Evolutionary conservation across 2,113 vertebrate species (phyloP).

Genomic region (Nycticorax nycticorax): DNA sequence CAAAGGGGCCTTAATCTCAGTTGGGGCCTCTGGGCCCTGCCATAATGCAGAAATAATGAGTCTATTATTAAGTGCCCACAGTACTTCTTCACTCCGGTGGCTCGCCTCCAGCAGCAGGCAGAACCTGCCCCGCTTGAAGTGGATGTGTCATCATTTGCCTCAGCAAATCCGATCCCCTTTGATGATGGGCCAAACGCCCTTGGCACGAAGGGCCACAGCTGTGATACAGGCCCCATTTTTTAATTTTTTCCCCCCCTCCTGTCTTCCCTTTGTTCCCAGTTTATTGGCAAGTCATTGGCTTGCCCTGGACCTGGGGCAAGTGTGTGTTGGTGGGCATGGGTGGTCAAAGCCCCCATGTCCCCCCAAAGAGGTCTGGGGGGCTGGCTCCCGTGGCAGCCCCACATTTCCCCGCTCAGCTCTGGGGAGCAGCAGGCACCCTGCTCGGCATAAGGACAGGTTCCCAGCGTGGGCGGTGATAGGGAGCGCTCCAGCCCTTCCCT

Average conservation of each 20-base stretch:
- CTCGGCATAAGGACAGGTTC: neutral
- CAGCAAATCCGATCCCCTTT: slow-evolving; percentile 56
- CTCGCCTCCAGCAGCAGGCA: slow-evolving; percentile 63
- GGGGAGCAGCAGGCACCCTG: slow-evolving; percentile 17
- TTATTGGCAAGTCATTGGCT: neutral
- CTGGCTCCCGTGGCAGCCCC: fast-evolving
- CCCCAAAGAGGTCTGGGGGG: neutral
- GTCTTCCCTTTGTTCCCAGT: slow-evolving; percentile 44
- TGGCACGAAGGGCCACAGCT: slow-evolving; percentile 57
- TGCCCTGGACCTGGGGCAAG: neutral
- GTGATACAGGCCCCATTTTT: slow-evolving; percentile 43
- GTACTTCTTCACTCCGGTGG: slow-evolving; percentile 47
- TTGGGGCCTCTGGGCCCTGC: slow-evolving; percentile 60
- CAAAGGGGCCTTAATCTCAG: slow-evolving; percentile 56
- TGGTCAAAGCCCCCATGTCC: fast-evolving
- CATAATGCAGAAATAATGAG: slow-evolving; percentile 67
- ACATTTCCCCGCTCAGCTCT: neutral
- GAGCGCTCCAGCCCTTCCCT: slow-evolving; percentile 60
- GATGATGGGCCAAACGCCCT: slow-evolving; percentile 66
- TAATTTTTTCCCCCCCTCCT: neutral
- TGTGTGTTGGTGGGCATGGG: fast-evolving
- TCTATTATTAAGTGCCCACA: slow-evolving; percentile 63
- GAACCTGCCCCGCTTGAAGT: slow-evolving; percentile 63
- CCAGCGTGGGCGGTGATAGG: slow-evolving; percentile 47
- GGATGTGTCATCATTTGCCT: slow-evolving; percentile 65